phyloP scores from a whole-genome alignment of 2,888 invertebrate genomes.

The Stenchaetothrips biformis region DNA sequence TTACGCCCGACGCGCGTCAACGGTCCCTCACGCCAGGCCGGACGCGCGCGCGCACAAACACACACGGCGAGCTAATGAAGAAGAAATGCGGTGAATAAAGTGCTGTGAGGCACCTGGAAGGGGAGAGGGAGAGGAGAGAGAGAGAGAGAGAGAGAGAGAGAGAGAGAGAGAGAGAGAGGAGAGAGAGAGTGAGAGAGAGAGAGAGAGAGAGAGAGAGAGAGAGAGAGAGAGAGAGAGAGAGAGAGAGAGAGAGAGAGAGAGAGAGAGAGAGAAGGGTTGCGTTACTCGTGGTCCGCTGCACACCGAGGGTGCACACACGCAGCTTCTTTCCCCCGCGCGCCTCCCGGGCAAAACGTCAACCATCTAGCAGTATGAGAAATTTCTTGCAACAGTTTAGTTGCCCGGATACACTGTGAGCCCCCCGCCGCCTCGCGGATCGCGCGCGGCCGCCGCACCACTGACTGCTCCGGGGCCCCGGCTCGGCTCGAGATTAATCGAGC shows the following conservation, averaged over 20 bases:
- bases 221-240: too few relatives aligned
- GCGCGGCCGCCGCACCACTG: not conserved
- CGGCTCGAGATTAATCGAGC: constrained; percentile 7
- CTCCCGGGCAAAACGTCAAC: constrained; percentile 12
- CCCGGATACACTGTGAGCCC: not conserved
- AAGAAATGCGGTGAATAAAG: not conserved
- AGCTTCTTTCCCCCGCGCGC: not conserved
- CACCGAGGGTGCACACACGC: too few relatives aligned
- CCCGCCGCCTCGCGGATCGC: not conserved
- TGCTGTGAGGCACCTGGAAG: too few relatives aligned
- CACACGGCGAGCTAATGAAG: not conserved
- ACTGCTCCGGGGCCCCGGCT: not conserved
- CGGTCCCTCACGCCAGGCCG: not conserved
- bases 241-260: constrained; percentile 7
- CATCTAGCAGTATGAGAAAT: not conserved
- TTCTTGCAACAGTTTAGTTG: constrained; percentile 14
- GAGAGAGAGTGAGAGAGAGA: not conserved
- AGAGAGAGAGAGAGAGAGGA: too few relatives aligned
- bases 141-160: too few relatives aligned
- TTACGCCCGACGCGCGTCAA: not conserved
- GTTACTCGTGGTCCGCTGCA: too few relatives aligned
- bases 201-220: not conserved
- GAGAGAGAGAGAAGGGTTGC: constrained; percentile 28
- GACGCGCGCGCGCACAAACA: not conserved
- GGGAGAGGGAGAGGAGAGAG: too few relatives aligned